Conservation (phyloP, 2,113 vertebrate genomes). For the Verasper variegatus region DNA sequence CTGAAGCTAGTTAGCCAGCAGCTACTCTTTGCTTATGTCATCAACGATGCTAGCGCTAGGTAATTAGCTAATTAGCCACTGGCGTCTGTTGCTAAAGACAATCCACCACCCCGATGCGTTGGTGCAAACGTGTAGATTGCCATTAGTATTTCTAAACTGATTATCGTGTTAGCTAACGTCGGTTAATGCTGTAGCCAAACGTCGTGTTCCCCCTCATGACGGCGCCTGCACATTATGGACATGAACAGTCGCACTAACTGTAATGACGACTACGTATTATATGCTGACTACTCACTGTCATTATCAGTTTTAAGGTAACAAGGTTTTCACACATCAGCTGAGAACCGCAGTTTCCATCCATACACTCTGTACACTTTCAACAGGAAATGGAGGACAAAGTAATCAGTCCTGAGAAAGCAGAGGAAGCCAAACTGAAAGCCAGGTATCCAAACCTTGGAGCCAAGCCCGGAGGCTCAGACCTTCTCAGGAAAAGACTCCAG, state of each 20-base stretch:
- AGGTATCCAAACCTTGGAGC: conserved; percentile 93
- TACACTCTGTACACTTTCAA: conserved; percentile 15
- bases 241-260: not conserved
- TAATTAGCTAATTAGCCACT: conserved; percentile 3
- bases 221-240: not conserved
- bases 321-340: not conserved
- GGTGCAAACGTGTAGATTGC: fast-evolving
- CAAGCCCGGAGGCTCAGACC: conserved; percentile 94
- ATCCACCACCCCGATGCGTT: not conserved
- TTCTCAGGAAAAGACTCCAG: conserved; percentile 95
- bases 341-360: not conserved
- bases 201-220: conserved; percentile 46
- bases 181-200: not conserved
- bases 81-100: not conserved
- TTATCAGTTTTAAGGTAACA: too few relatives aligned
- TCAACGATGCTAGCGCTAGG: conserved; percentile 17
- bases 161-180: not conserved
- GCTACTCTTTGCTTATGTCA: conserved; percentile 20
- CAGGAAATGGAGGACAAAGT: conserved; percentile 98
- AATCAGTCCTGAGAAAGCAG: conserved; percentile 94
- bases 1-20: conserved; percentile 55
- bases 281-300: not conserved
- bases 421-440: conserved; percentile 96
- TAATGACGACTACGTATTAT: not conserved
- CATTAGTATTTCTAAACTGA: fast-evolving